Conservation (phyloP, 2,888 invertebrate genomes). For the Miltochrista miniata region DNA sequence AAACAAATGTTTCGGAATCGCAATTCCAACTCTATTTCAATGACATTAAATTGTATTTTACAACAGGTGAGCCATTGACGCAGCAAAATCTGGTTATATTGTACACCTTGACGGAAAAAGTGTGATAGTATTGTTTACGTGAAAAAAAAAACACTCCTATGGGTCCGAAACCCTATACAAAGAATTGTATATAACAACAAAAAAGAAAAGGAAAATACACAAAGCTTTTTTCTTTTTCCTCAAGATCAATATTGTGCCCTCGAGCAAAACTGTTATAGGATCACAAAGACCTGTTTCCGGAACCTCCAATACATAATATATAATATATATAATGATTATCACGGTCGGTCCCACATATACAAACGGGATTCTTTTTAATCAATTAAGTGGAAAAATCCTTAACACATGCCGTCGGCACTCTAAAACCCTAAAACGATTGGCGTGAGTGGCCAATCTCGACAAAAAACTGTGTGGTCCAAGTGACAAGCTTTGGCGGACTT, state of each 20-base stretch:
- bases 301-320: slow-evolving; percentile 1
- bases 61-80: no score
- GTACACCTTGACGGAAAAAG: no score
- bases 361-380: slow-evolving; percentile 56
- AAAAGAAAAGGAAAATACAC: no score
- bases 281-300: slow-evolving; percentile 1
- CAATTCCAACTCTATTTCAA: no score
- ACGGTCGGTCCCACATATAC: slow-evolving; percentile 28
- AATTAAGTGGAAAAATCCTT: slow-evolving; percentile 64
- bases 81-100: no score
- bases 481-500: neutral
- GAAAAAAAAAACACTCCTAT: no score
- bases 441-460: slow-evolving; percentile 52
- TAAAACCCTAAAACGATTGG: slow-evolving; percentile 64
- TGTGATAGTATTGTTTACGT: no score
- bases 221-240: neutral
- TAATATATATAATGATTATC: slow-evolving; percentile 23
- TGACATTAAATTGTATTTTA: no score
- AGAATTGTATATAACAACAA: no score
- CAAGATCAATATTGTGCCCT: neutral
- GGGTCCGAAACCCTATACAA: no score
- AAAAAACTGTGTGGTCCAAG: slow-evolving; percentile 37
- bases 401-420: slow-evolving; percentile 67
- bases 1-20: no score
- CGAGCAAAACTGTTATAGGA: neutral